Evolutionary conservation across 2,113 vertebrate genomes (phyloP), one percentile per base, ranked within the genome.

Genomic region (Albula glossodonta): DNA sequence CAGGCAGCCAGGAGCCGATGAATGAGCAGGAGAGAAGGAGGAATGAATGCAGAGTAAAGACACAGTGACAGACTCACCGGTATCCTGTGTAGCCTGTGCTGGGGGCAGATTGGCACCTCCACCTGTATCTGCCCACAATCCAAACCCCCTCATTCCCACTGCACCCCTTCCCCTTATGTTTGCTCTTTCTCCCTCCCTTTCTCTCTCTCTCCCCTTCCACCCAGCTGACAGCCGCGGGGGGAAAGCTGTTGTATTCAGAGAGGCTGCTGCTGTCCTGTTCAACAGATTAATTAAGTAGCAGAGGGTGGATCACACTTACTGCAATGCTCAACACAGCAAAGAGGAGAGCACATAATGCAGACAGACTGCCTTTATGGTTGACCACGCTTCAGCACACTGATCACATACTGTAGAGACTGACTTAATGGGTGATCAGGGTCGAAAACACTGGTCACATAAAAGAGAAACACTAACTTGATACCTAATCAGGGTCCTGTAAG

Each of bases 21-120:
- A 41, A 41, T 41, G 31, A 41, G 31, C 31, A 41, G 31, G 31
- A 41, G 78, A 81, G 82, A 86, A 53, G 7, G 83, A 78, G 80
- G 52, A 78, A 86, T 86, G 74, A 86, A 86, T 88, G 78, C 77
- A 77, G 87, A 51, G 57, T 84, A 51, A 48, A 78, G 83, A 60
- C 63, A 56, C 79, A 48, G 77, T 53, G 25, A 60, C 79, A 80
- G 60, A 5, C 60, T 15, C 70, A 52, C 80, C 83, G 17, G 52
- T 51, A 7, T 66, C 66, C 51, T 56, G 57, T 79, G 82, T 66
- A 12, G 52, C 17, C 52, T 80, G 49, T 31, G 5, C 51, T 22
- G 31, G 31, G 31, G 31, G 31, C 70, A 19, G 51, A 9, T 19
- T 11, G 51, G 51, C 41, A 19, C 56, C 12, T 11, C 10, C 9